Percentiles rank a stretch among this genome's conserved stretches.
These are phyloP conservation scores for Silurus lanzhouensis DNA, from an alignment of 2,797 vertebrate species.

Conservation along the genomic window DNA sequence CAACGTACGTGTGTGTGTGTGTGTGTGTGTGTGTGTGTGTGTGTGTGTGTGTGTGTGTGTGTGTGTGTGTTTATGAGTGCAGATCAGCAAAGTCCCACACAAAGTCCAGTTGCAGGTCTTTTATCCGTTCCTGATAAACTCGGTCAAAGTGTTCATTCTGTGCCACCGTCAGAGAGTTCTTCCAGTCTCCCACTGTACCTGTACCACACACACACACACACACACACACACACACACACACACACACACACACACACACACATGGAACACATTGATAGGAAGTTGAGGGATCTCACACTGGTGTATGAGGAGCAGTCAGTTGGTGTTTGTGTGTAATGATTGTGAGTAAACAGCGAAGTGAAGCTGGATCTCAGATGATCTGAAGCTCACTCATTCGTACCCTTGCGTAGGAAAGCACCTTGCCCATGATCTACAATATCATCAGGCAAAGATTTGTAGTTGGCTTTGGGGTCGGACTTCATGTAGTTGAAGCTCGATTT, in stretches of 20 bases:
- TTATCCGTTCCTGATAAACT: conserved; percentile 53
- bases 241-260: not conserved
- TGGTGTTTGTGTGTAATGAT: not conserved
- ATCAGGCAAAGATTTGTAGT: conserved; percentile 59
- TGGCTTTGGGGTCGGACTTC: conserved; percentile 64
- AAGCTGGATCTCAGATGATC: not conserved
- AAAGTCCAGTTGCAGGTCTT: conserved; percentile 40
- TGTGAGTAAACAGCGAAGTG: not conserved
- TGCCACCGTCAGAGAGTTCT: conserved; percentile 55
- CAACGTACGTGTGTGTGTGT: not conserved
- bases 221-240: too few species aligned
- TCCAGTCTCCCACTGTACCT: conserved; percentile 62
- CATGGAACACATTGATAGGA: not conserved
- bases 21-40: too few species aligned
- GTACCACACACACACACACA: not conserved
- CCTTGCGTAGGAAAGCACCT: conserved; percentile 66
- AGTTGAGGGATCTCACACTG: not conserved
- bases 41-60: conserved; percentile 4
- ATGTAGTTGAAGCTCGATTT: conserved; percentile 65
- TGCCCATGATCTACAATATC: rapidly evolving
- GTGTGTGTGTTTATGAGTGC: not conserved
- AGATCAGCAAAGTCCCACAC: conserved; percentile 48
- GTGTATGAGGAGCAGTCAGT: not conserved
- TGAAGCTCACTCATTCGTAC: conserved; percentile 37
- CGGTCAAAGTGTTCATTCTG: conserved; percentile 57